Evolutionary conservation across 35 echinoderm and acorn worm species (phyloP), one percentile per base, ranked within the genome.

Genomic region (Diadema setosum): DNA sequence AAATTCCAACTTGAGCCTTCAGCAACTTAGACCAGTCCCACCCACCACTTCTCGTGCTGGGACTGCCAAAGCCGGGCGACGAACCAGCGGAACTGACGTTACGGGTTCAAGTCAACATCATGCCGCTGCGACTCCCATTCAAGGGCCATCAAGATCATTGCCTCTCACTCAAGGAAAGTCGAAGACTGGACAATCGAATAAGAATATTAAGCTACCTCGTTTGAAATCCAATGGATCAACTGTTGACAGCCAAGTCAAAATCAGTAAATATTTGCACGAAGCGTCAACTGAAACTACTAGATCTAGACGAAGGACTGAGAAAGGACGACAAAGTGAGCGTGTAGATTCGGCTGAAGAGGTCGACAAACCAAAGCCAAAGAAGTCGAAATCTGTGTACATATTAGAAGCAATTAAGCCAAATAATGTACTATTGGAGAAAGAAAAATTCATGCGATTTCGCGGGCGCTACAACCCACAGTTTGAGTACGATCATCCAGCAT

Each of bases 381-480:
- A 85, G 58, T 37, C 81, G 44, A 94, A 78, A 42, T 84, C 81
- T 29, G 80, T 88, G 2, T 84, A 89, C 29, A 87, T 95, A 46
- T 58, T 95, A 11, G 84, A 86, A 32, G 93, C 93, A 34, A 95
- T 95, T 25, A 91, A 70, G 64, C 93, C 93, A 2, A 81, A 58
- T 60, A 95, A 95, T 90, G 90, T 95, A 27, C 81, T 65, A 42
- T 78, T 64, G 12, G 93, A 95, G 57, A 95, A 91, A 65, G 76
- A 37, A 45, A 86, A 87, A 48, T 95, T 95, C 44, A 86, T 95
- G 46, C 46, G 58, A 33, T 91, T 85, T 49, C 58, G 81, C n/a
- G 91, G 48, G 39, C 42, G 64, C 46, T 95, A 88, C 65, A 91
- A 95, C 69, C 93, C 93, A 27, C 42, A 86, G 26, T 95, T 95